A percentile compares a stretch with the other conserved stretches of the same genome.
Conservation (phyloP, 92 coral and sea anemone species). For the Micromussa lordhowensis region DNA sequence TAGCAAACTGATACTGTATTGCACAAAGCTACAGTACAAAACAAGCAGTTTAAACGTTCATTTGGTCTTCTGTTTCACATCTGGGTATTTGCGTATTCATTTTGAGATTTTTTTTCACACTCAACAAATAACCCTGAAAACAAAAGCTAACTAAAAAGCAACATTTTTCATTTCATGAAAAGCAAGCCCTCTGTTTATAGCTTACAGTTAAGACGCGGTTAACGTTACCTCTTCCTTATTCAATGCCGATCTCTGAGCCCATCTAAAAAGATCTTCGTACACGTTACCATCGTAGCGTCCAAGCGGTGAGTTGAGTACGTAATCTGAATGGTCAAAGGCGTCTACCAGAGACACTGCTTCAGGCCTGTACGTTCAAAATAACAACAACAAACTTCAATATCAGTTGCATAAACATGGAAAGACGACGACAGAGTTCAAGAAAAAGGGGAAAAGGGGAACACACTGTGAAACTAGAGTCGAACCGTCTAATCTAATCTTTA, state of each 20-base stretch:
- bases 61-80: not conserved
- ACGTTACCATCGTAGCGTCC: constrained; percentile 97
- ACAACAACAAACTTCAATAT: not conserved
- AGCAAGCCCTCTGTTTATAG: not conserved
- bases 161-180: not conserved
- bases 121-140: not conserved
- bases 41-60: not conserved
- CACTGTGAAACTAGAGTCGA: too few species aligned
- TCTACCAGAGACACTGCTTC: constrained; percentile 94
- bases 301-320: constrained; percentile 78
- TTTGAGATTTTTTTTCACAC: not conserved
- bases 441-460: not conserved
- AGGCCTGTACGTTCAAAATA: constrained; percentile 60
- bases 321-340: constrained; percentile 85
- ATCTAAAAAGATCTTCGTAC: constrained; percentile 84
- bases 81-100: not conserved
- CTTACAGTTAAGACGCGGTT: too few species aligned
- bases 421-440: too few species aligned
- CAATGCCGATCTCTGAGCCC: constrained; percentile 80
- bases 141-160: too few species aligned
- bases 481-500: too few species aligned
- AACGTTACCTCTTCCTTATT: constrained; percentile 74
- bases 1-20: too few species aligned
- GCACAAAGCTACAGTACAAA: too few species aligned
- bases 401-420: not conserved